Percentiles rank a stretch among this genome's conserved stretches.
phyloP scores from a whole-genome alignment of 2,113 vertebrate genomes.

The Helogale parvula region DNA sequence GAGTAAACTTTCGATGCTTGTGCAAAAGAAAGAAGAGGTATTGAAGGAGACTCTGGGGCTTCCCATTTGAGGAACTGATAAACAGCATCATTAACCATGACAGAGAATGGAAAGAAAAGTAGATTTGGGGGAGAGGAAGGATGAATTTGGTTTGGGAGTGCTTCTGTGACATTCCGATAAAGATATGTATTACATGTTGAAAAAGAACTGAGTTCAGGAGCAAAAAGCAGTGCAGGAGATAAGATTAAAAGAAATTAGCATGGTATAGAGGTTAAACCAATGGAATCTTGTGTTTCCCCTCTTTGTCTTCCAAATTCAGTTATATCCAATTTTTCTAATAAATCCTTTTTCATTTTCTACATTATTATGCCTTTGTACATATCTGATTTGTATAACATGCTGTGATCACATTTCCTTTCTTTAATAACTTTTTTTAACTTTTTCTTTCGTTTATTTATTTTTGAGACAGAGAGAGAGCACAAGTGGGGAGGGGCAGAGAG shows the following conservation, averaged over 20 bases:
- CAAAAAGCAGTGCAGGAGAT: neutral
- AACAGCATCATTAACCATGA: neutral
- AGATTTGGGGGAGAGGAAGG: neutral
- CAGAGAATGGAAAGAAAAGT: neutral
- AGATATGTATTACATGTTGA: neutral
- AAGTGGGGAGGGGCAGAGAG: too few relatives aligned
- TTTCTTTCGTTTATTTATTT: neutral
- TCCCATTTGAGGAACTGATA: neutral
- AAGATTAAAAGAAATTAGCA: neutral
- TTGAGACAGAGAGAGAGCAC: too few relatives aligned
- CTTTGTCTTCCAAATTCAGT: neutral
- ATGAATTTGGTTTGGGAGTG: neutral
- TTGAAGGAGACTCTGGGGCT: neutral
- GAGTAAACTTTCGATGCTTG: neutral
- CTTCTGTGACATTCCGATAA: neutral
- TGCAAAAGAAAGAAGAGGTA: neutral
- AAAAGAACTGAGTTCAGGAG: neutral
- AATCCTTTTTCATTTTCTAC: neutral
- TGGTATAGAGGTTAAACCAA: neutral
- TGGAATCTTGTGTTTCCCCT: neutral
- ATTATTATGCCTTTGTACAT: neutral
- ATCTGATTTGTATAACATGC: neutral
- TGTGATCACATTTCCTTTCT: neutral
- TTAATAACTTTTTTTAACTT: neutral
- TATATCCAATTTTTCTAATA: neutral